Base-by-base conservation (phyloP, 1,140 invertebrate species). In the Asobara japonica region DNA sequence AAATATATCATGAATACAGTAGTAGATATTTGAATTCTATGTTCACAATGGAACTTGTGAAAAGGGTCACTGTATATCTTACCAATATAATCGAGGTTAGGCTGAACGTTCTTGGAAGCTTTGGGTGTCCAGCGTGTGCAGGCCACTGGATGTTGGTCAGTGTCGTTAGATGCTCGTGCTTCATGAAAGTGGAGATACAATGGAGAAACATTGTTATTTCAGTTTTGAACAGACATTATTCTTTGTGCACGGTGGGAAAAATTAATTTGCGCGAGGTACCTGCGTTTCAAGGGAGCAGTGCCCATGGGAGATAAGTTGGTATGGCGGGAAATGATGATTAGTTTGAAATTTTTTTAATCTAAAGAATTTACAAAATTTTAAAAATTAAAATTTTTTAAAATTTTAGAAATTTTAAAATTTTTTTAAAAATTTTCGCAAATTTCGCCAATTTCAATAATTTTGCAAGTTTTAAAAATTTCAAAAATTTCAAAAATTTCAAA, bases 41-140 rank as follows among this genome's bases (percentile, higher is more conserved):
- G 31, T 56, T 27, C 8, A 5, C 27, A n/a, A 48, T 7, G 41
- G 5, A 60, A 67, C n/a, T 11, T 45, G 16, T 65, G 25, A 80
- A 66, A 22, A 41, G 18, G 20, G 31, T 2, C n/a, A n/a, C n/a
- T 30, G 13, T 30, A 38, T 31, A 36, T 65, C 31, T 91, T 90
- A 96, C 94, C 94, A 77, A 93, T 94, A 79, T 92, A 98, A 86
- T 98, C 96, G 56, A 98, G 89, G 88, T 96, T 95, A 0, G 96
- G 96, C 86, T 98, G 97, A 8, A 93, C 93, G 90, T 97, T 94
- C 89, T 97, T 98, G 0, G 97, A 92, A 22, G 94, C 86, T 79
- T 95, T 92, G 30, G 93, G 94, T 29, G 95, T 96, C 96, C 96
- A 98, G 5, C 93, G 92, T 79, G 92, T 91, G 78, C 93, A 93